These are phyloP conservation scores for Sisor rabdophorus DNA, from an alignment of 2,113 vertebrate species.

Conservation along the genomic window DNA sequence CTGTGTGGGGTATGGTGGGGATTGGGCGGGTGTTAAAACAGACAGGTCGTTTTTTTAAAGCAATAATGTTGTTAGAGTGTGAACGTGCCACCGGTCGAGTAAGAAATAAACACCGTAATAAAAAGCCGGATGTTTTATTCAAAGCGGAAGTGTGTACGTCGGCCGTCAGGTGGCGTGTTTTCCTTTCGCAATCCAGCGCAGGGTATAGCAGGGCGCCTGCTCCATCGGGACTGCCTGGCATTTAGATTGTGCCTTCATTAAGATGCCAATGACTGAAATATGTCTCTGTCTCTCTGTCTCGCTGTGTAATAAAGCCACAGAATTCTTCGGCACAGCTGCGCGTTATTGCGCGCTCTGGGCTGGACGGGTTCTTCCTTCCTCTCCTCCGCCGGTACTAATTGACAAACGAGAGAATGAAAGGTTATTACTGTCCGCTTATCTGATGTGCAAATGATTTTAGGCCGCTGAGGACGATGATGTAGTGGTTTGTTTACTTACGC, in stretches of 20 bases:
- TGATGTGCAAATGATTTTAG: conserved; percentile 46
- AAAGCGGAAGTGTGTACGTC: background rate
- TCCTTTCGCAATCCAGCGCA: conserved; percentile 51
- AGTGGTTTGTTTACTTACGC: conserved; percentile 41
- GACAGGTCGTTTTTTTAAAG: background rate
- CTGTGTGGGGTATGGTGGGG: background rate
- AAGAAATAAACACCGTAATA: background rate
- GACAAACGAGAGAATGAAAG: conserved; percentile 55
- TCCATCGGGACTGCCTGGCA: conserved; percentile 31
- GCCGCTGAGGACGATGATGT: conserved; percentile 31
- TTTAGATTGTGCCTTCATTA: conserved; percentile 53
- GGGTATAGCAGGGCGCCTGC: conserved; percentile 16
- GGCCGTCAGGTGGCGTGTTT: conserved; percentile 68
- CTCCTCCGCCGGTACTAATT: conserved; percentile 43
- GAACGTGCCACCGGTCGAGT: too few species aligned
- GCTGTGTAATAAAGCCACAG: conserved; percentile 54
- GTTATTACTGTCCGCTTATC: conserved; percentile 53
- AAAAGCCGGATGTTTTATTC: background rate
- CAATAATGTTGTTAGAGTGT: background rate
- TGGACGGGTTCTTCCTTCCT: conserved; percentile 30
- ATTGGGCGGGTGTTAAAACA: background rate
- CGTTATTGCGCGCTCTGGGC: conserved; percentile 52
- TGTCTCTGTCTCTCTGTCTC: conserved; percentile 52
- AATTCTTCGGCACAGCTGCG: conserved; percentile 46
- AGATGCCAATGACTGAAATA: conserved; percentile 50